Base-by-base conservation (phyloP, 1,140 invertebrate species). In the Dinoponera quadriceps region DNA sequence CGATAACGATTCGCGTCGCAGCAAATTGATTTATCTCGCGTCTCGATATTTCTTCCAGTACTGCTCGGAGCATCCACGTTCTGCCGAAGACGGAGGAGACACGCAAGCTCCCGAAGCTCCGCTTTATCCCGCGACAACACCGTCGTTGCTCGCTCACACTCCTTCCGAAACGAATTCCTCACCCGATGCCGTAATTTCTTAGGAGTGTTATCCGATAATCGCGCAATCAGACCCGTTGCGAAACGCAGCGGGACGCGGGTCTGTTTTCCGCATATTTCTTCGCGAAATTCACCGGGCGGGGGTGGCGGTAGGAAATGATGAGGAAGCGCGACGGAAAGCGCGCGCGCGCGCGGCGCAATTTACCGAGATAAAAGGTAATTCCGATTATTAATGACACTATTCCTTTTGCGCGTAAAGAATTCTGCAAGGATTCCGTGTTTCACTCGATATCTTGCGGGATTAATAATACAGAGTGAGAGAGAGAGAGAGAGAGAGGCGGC, bases 341-440 rank as follows among this genome's bases (percentile, higher is more conserved):
- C 38, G 38, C 66, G 29, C 59, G 62, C 38, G 38, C 66, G 65
- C 84, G 65, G 71, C 48, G 71, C 59, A 78, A 88, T 84, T 69
- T 86, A 77, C 71, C 55, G 54, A 77, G 78, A 77, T 85, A 85
- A 84, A 83, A 82, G 74, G 77, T 88, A 89, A 89, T 89, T 89
- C 81, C 82, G 86, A 84, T 89, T 89, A 88, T 86, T 86, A 88
- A 88, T 84, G 84, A 88, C 68, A 66, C 66, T 78, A 60, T 82
- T 75, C 84, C 72, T 84, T 85, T 85, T 66, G 63, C 80, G 78
- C 83, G 49, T 62, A 73, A 84, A 87, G 83, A 84, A 86, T 88
- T 86, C 84, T 80, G 57, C 75, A 83, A 86, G 81, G 82, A 88
- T 86, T 66, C 60, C 71, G 51, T 71, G 75, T 88, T 86, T 85